Base-by-base conservation (phyloP, 1,140 invertebrate genomes). In the Lasaia peninsularis region DNA sequence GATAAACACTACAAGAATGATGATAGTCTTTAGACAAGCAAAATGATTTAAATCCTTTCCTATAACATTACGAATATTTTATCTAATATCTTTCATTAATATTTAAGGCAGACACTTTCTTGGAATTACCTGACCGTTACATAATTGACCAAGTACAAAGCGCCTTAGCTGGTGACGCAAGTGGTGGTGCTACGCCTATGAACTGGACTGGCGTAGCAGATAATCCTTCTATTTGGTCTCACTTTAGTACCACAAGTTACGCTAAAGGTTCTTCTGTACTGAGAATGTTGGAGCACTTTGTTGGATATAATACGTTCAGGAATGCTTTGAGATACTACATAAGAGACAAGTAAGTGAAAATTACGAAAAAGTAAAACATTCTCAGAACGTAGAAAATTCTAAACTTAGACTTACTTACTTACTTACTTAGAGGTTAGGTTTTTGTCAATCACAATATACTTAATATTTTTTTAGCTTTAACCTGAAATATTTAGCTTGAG, bases 201-300 rank as follows among this genome's bases (percentile, higher is more conserved):
- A 44, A 44, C 18, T 44, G 16, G 37, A 44, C 37, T n/a, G 33
- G 9, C 9, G 33, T 34, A 34, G 33, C 33, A 0, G 18, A 71
- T 58, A 89, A 91, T 60, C 59, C 71, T 1, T 71, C 70, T 0
- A 92, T 96, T 24, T 81, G 76, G n/a, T 80, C 88, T 51, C 91
- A 93, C 34, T 95, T 95, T 76, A 93, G 94, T 71, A 76, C 76
- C 0, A 95, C 95, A 33, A 94, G 93, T 11, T 96, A 96, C 63
- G 81, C 86, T 11, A 96, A 96, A 88, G 89, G 90, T 56, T 89
- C 87, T 49, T 91, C 91, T 33, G 91, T 97, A 2, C 90, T 97
- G 11, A 89, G 94, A 55, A 97, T 96, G 95, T 93, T 96, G 91
- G 90, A 92, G 51, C 90, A 93, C 52, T 92, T 94, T 55, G 90